Conservation (phyloP, 2,888 invertebrate species). For the Sphaerophoria taeniata region DNA sequence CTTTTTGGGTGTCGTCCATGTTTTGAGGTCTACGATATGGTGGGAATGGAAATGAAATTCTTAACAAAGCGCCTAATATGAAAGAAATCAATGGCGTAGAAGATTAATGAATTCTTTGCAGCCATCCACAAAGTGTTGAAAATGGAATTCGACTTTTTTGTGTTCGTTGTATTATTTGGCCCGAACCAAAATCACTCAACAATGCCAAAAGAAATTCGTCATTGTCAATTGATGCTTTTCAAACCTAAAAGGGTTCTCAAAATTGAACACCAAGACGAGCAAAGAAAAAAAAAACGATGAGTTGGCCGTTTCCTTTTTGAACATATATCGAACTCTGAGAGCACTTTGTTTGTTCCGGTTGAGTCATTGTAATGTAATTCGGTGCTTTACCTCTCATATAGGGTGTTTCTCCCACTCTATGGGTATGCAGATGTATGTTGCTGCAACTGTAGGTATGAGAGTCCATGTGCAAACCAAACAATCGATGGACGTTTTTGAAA, state of each 20-base stretch:
- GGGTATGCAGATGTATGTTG: background rate
- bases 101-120: conserved; percentile 59
- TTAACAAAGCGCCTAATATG: background rate
- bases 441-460: no score
- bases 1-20: background rate
- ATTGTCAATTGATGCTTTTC: conserved; percentile 52
- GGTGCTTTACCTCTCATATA: background rate
- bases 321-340: conserved; percentile 15
- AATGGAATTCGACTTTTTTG: conserved; percentile 29
- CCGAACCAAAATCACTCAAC: conserved; percentile 27
- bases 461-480: conserved; percentile 29
- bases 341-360: conserved; percentile 22
- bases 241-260: conserved; percentile 27
- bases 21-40: background rate
- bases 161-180: background rate
- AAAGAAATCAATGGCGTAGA: conserved; percentile 50
- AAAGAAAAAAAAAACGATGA: conserved; percentile 14
- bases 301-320: background rate
- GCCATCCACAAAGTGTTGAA: conserved; percentile 38
- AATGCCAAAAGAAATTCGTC: conserved; percentile 54
- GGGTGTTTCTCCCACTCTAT: background rate
- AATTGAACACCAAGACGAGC: background rate
- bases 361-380: conserved; percentile 24
- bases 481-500: conserved; percentile 26
- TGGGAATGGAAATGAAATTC: background rate